Evolutionary conservation across 2,113 vertebrate genomes (phyloP).

Genomic region (Perca schrenkii): DNA sequence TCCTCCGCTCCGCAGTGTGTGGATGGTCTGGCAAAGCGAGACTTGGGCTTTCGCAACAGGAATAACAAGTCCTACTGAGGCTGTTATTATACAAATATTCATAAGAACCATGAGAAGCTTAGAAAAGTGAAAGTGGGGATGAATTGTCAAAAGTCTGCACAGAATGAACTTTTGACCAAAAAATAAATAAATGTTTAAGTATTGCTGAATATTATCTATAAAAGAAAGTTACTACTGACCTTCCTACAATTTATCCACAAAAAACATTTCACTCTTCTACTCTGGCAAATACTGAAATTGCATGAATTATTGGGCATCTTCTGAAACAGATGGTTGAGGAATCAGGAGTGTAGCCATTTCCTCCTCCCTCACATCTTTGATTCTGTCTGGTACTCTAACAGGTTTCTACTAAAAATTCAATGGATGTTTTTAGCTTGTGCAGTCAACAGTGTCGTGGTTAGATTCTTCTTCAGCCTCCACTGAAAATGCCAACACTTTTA

Average conservation of each 20-base stretch:
- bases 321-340: slow-evolving; percentile 21
- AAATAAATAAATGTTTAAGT: neutral
- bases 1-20: no score
- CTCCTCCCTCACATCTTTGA: slow-evolving; percentile 42
- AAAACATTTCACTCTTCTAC: neutral
- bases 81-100: neutral
- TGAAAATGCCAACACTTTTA: slow-evolving; percentile 27
- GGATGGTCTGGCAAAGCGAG: no score
- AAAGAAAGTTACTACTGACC: neutral
- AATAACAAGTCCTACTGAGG: neutral
- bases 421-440: slow-evolving; percentile 20
- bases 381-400: slow-evolving; percentile 44
- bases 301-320: slow-evolving; percentile 5
- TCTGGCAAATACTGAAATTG: neutral
- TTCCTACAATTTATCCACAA: neutral
- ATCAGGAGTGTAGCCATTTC: slow-evolving; percentile 27
- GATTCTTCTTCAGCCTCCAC: slow-evolving; percentile 7
- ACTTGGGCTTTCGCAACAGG: neutral
- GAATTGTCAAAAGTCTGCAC: neutral
- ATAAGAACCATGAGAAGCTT: neutral
- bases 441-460: slow-evolving; percentile 9
- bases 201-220: neutral
- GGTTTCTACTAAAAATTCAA: slow-evolving; percentile 48
- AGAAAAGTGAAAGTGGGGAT: neutral
- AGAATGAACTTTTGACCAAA: neutral